A percentile compares a stretch with the other conserved stretches of the same genome.
These are phyloP conservation scores for Reticulitermes speratus DNA, from an alignment of 1,140 invertebrate species.

Conservation along the genomic window DNA sequence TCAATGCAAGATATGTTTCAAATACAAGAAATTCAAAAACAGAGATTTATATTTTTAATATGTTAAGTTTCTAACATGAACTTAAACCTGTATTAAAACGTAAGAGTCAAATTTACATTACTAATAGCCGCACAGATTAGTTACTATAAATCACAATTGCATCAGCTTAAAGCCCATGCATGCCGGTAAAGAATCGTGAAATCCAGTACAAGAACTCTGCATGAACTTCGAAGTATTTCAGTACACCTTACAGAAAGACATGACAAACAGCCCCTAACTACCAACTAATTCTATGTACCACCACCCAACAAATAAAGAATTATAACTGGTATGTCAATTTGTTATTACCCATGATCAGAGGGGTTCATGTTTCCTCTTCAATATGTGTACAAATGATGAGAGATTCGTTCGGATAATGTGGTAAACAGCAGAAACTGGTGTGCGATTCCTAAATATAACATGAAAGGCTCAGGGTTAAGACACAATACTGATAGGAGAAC, in stretches of 20 bases:
- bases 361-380: constrained; percentile 64
- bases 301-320: constrained; percentile 27
- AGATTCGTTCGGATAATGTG: constrained; percentile 39
- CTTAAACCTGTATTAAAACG: too few species aligned
- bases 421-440: constrained; percentile 33
- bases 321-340: constrained; percentile 28
- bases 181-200: background rate
- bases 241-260: background rate
- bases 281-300: constrained; percentile 8
- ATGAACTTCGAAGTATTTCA: background rate
- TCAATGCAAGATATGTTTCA: too few species aligned
- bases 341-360: constrained; percentile 73
- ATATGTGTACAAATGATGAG: constrained; percentile 38
- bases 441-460: constrained; percentile 22
- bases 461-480: constrained; percentile 37
- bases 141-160: background rate
- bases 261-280: background rate
- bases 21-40: too few species aligned
- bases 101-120: background rate
- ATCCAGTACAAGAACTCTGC: background rate
- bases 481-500: constrained; percentile 37
- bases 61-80: too few species aligned
- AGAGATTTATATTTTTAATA: too few species aligned
- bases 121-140: background rate
- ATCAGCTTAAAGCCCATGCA: background rate